phyloP scores from a whole-genome alignment of 2,888 invertebrate genomes.

The Sipha maydis region DNA sequence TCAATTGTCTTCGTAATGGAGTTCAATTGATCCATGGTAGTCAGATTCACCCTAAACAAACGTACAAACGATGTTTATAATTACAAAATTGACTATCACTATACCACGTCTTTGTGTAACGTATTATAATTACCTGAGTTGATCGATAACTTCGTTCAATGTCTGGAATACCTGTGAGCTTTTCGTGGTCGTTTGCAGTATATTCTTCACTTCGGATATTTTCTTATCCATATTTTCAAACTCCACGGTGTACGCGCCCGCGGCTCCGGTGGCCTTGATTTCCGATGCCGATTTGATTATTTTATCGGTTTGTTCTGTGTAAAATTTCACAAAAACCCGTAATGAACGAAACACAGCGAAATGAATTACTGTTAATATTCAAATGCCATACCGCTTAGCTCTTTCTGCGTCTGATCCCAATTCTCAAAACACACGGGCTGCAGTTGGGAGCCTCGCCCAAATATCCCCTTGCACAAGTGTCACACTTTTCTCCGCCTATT shows the following conservation, averaged over 20 bases:
- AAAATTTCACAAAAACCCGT: not conserved
- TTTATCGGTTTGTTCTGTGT: conserved; percentile 76
- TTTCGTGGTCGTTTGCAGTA: conserved; percentile 84
- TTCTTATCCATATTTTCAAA: conserved; percentile 92
- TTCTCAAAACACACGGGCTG: conserved; percentile 97
- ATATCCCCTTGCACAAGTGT: conserved; percentile 91
- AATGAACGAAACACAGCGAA: not conserved
- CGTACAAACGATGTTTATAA: conserved; percentile 6
- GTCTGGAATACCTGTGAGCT: conserved; percentile 69
- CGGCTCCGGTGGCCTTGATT: conserved; percentile 94
- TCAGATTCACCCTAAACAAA: conserved; percentile 70
- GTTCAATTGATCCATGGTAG: conserved; percentile 73
- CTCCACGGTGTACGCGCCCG: conserved; percentile 94
- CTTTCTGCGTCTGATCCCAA: conserved; percentile 90
- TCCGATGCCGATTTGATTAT: conserved; percentile 89
- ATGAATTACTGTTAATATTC: not conserved
- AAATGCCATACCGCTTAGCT: conserved; percentile 71
- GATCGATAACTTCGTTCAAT: conserved; percentile 69
- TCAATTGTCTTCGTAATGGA: conserved; percentile 75
- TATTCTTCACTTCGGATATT: conserved; percentile 80
- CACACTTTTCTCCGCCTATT: conserved; percentile 94
- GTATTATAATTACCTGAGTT: conserved; percentile 68
- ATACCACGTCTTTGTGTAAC: not conserved
- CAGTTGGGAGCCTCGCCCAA: conserved; percentile 91
- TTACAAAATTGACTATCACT: not conserved